Conservation (phyloP, 2,113 vertebrate species). For the Microcebus ravelobensis region DNA sequence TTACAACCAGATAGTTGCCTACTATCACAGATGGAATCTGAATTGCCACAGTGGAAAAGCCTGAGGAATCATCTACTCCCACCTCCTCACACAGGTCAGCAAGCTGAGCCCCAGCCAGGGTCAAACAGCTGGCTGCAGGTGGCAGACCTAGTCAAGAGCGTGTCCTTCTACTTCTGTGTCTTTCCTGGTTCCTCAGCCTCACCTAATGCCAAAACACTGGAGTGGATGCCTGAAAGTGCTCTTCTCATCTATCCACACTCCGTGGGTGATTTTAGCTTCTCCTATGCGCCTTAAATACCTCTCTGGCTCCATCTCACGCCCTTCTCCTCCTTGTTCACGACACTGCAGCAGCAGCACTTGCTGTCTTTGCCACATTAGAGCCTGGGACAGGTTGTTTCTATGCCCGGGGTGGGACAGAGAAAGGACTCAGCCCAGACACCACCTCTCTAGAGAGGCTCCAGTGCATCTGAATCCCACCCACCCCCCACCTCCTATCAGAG, state of each 20-base stretch:
- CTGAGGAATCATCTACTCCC: background rate
- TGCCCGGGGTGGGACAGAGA: background rate
- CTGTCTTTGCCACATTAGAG: background rate
- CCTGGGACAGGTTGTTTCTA: background rate
- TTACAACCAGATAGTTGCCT: background rate
- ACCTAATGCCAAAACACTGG: background rate
- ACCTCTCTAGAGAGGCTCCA: background rate
- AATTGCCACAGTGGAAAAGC: background rate
- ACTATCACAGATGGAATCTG: background rate
- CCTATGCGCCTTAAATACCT: background rate
- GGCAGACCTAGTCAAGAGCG: background rate
- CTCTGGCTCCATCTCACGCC: background rate
- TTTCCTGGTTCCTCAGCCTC: background rate
- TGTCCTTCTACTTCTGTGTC: background rate
- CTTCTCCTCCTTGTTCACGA: background rate
- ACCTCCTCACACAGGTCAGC: background rate
- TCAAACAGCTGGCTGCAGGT: accelerated
- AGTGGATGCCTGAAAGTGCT: background rate
- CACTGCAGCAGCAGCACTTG: too few species aligned
- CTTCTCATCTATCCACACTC: background rate
- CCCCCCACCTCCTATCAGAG: background rate
- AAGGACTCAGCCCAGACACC: background rate
- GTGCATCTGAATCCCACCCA: background rate
- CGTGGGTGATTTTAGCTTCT: background rate
- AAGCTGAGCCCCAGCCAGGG: background rate